Base-by-base conservation (phyloP, 2,797 vertebrate species). In the Eidolon dupreanum region DNA sequence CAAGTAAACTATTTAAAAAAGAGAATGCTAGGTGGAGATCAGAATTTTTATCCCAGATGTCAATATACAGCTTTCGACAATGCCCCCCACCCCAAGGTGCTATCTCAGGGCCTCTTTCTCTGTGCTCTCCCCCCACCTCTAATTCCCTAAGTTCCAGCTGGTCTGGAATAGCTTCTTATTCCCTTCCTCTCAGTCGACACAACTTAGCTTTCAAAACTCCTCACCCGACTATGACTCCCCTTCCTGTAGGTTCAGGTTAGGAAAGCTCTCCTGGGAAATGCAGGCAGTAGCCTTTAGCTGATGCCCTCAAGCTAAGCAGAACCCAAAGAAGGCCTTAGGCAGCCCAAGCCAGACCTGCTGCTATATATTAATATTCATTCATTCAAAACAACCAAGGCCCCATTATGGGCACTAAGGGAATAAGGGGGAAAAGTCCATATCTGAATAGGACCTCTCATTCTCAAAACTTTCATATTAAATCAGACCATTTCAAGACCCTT, bases 31-130 rank as follows among this genome's bases (percentile, higher is more conserved):
- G 38, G 41, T 63, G 16, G 38, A 71, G 66, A 88, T 70, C 49
- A 86, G 85, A 93, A 90, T 43, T 93, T 87, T 97, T 63, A 94
- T 75, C 26, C 43, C 86, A 77, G 36, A 82, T 74, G 51, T 94
- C 24, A 66, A 79, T 41, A 87, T 38, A 66, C 22, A 90, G 36
- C 31, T n/a, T 43, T 16, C 16, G 22, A 59, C 24, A 43, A 31
- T 41, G 31, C 38, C 19, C 41, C 26, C n/a, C 8, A 16, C 6
- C 63, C 55, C 33, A 24, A 71, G 8, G 43, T 71, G 55, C 61
- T 78, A 31, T 83, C 57, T 70, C 49, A 19, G 66, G 36, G 66
- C 59, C 55, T 55, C 38, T 55, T 83, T 77, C 33, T 68, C 22
- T 57, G 65, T 57, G 61, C 8, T 75, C 63, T 36, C 31, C 83